A percentile compares a stretch with the other conserved stretches of the same genome.
Evolutionary conservation across 2,888 invertebrate species (phyloP).

Genomic region (Brachypterus glaber): DNA sequence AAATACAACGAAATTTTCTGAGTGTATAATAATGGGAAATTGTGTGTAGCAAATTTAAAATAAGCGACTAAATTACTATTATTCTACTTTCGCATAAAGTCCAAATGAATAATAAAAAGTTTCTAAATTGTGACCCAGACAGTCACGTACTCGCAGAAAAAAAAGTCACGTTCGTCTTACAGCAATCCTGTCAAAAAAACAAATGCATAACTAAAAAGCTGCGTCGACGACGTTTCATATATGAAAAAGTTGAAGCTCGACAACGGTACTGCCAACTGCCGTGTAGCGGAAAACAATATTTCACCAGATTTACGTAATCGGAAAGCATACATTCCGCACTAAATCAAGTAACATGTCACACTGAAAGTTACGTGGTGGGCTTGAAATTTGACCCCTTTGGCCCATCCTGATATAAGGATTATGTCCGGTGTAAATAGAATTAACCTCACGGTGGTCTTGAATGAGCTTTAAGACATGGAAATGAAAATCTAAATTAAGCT

Average conservation of each 20-base stretch:
- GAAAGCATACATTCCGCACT: slow-evolving; percentile 27
- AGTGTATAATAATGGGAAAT: too few species aligned
- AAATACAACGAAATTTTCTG: too few species aligned
- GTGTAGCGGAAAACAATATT: slow-evolving; percentile 28
- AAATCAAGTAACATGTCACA: slow-evolving; percentile 22
- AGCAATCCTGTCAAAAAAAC: slow-evolving; percentile 17
- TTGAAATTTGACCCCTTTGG: slow-evolving; percentile 15
- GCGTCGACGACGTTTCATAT: slow-evolving; percentile 10
- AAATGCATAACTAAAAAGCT: slow-evolving; percentile 14
- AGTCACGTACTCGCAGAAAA: too few species aligned
- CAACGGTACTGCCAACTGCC: slow-evolving; percentile 7
- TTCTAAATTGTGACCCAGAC: too few species aligned
- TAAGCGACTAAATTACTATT: too few species aligned
- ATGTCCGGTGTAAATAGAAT: slow-evolving; percentile 19
- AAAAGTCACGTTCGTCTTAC: too few species aligned
- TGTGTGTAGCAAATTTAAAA: too few species aligned
- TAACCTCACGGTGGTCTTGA: too few species aligned
- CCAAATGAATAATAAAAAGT: too few species aligned
- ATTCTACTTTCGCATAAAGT: too few species aligned
- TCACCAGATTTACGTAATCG: slow-evolving; percentile 33
- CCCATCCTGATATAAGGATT: slow-evolving; percentile 18
- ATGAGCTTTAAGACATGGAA: too few species aligned
- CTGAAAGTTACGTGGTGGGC: slow-evolving; percentile 3
- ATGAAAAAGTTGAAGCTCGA: slow-evolving; percentile 12
- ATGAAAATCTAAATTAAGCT: too few species aligned